Evolutionary conservation across 1,140 invertebrate genomes (phyloP), one percentile per base, ranked within the genome.

Genomic region (Saxidomus purpurata): DNA sequence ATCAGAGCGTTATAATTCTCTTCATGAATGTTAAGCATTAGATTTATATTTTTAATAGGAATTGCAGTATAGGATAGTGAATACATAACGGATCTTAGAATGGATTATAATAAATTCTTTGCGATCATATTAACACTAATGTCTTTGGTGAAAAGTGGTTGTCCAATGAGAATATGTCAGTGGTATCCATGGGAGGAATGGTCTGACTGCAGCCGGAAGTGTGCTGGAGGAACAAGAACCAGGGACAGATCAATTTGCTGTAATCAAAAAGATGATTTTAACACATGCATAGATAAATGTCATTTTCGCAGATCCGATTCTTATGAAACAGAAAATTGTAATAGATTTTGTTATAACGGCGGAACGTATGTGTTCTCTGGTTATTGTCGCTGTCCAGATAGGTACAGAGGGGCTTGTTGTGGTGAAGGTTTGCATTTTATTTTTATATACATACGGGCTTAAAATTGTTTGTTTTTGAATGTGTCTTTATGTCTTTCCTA

Each of bases 151-250:
- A n/a, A n/a, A n/a, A n/a, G n/a, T n/a, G n/a, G n/a, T n/a, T n/a
- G n/a, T n/a, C n/a, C n/a, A n/a, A n/a, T n/a, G n/a, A n/a, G n/a
- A n/a, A n/a, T n/a, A 43, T 79, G 76, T 79, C 13, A 52, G 17
- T 79, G 76, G 76, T 19, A 15, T 1, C 3, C 76, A 47, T 79
- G 76, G 76, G 22, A 47, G 13, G 28, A 38, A n/a, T 79, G 76
- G 76, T 79, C 76, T 22, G 25, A 43, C n/a, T 79, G 76, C 28
- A 79, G 38, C 17, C 1, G n/a, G 3, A 9, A 22, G 8, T 79
- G 76, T 36, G 76, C 38, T 22, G 76, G 76, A 25, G 76, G 76
- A 0, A 25, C 1, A 36, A 38, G 47, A 8, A 43, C 15, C 15
- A 19, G 76, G n/a, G 47, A 49, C 28, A 28, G 76, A 25, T 22